A percentile compares a stretch with the other conserved stretches of the same genome.
Conservation (phyloP, 2,888 invertebrate species). For the Linyphia triangularis region DNA sequence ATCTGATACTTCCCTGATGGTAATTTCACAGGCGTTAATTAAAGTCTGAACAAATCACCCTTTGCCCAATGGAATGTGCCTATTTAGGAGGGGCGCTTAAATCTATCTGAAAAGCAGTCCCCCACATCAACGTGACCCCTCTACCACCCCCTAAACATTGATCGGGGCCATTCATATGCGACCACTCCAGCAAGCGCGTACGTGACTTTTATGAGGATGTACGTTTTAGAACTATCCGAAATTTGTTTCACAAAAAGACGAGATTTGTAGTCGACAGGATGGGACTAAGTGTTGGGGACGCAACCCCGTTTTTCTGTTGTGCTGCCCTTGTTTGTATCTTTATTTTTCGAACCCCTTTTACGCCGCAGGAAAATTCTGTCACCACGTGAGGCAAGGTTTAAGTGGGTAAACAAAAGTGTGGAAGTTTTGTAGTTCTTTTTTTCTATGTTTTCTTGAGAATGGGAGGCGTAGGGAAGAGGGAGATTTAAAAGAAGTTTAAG, state of each 20-base stretch:
- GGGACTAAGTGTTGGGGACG: too few relatives aligned
- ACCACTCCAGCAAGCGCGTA: slow-evolving; percentile 10
- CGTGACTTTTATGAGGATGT: slow-evolving; percentile 66
- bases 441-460: not conserved
- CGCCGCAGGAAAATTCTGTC: slow-evolving; percentile 7
- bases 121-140: not conserved
- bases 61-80: slow-evolving; percentile 61
- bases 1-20: slow-evolving; percentile 29
- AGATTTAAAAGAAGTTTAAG: not conserved
- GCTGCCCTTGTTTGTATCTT: slow-evolving; percentile 31
- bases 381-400: slow-evolving; percentile 26
- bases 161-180: slow-evolving; percentile 58
- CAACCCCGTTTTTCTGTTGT: not conserved
- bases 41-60: slow-evolving; percentile 74
- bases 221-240: slow-evolving; percentile 25
- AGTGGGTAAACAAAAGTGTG: slow-evolving; percentile 36
- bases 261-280: too few relatives aligned
- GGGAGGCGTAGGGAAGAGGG: not conserved
- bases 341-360: not conserved
- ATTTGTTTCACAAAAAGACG: slow-evolving; percentile 56
- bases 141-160: slow-evolving; percentile 32
- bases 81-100: slow-evolving; percentile 68
- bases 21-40: slow-evolving; percentile 71
- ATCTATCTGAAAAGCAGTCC: slow-evolving; percentile 46
- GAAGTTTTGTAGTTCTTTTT: not conserved